These are phyloP conservation scores for Dinomys branickii DNA, from an alignment of 2,113 vertebrate species.

Conservation along the genomic window DNA sequence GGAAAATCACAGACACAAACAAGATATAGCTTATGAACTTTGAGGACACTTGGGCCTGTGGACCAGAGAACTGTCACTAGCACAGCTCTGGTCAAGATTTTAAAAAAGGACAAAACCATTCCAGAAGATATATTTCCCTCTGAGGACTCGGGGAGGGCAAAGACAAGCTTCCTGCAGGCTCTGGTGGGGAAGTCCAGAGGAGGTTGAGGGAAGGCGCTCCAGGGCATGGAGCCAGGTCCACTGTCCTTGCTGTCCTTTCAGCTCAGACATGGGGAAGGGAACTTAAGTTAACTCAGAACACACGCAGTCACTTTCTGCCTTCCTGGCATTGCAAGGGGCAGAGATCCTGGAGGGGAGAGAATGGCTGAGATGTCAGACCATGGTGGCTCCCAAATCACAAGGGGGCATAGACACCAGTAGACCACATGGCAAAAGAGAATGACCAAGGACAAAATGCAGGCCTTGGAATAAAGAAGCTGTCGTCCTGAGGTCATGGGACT, in stretches of 20 bases:
- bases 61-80: slow-evolving; percentile 65
- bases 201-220: background rate
- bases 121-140: slow-evolving; percentile 50
- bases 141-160: background rate
- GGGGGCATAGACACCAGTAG: background rate
- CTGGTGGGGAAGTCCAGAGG: background rate
- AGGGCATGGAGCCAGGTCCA: background rate
- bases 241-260: background rate
- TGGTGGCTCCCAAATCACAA: background rate
- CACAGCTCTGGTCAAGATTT: slow-evolving; percentile 28
- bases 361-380: background rate
- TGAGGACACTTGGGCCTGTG: slow-evolving; percentile 12
- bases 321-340: background rate
- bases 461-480: background rate
- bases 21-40: slow-evolving; percentile 78
- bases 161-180: slow-evolving; percentile 5
- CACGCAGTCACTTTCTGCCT: background rate
- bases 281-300: background rate
- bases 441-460: background rate
- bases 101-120: slow-evolving; percentile 44
- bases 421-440: background rate
- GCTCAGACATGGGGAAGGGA: background rate
- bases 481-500: background rate
- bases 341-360: background rate
- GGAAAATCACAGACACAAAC: slow-evolving; percentile 83